Percentiles rank a stretch among this genome's conserved stretches.
phyloP scores from a whole-genome alignment of 2,888 invertebrate genomes.

The Coecobrya sp. region DNA sequence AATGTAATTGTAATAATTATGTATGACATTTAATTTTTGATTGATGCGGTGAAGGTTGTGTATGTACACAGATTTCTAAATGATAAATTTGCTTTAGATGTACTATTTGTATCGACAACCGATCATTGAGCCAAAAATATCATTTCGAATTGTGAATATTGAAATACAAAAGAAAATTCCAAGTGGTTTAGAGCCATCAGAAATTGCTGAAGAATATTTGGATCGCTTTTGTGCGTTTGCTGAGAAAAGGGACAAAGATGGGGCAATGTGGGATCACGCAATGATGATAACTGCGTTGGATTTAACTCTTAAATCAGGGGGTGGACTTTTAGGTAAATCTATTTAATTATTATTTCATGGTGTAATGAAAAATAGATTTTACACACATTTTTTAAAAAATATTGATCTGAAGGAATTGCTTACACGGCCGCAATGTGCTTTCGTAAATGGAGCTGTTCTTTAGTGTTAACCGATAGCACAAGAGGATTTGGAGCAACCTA shows the following conservation, averaged over 20 bases:
- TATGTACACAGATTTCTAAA: too few species aligned
- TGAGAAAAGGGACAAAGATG: conserved; percentile 70
- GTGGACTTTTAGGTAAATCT: conserved; percentile 30
- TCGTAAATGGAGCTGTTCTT: conserved; percentile 75
- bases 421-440: conserved; percentile 70
- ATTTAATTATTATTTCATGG: neutral
- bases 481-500: conserved; percentile 64
- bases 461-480: conserved; percentile 59
- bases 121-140: conserved; percentile 62
- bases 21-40: too few species aligned
- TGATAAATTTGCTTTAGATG: conserved; percentile 76
- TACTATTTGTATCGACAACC: conserved; percentile 77
- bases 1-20: conserved; percentile 68
- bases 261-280: conserved; percentile 79
- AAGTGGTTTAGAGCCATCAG: conserved; percentile 44
- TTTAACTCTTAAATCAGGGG: conserved; percentile 52
- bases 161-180: conserved; percentile 70
- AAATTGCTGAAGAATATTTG: conserved; percentile 57
- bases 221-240: conserved; percentile 77
- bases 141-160: conserved; percentile 75
- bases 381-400: too few species aligned
- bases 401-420: conserved; percentile 67
- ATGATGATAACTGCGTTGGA: conserved; percentile 80
- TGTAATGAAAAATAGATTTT: too few species aligned
- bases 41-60: too few species aligned